These are phyloP conservation scores for Erythrocebus patas DNA, from an alignment of 2,113 vertebrate genomes.

Conservation along the genomic window DNA sequence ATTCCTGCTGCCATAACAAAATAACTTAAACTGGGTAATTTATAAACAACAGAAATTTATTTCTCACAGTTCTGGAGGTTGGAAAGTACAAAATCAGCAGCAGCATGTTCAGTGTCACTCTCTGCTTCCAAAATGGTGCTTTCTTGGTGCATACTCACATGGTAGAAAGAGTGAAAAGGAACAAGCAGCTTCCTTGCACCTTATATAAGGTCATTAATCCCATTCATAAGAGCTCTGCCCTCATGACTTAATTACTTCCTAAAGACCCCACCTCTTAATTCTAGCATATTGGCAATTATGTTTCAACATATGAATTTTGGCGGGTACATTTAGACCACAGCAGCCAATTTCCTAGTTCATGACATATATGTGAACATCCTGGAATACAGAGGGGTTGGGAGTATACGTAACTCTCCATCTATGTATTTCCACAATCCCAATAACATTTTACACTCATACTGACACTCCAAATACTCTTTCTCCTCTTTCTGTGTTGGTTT, in stretches of 20 bases:
- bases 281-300: neutral
- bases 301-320: neutral
- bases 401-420: neutral
- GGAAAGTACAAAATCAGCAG: neutral
- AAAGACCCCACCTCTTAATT: neutral
- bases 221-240: too few species aligned
- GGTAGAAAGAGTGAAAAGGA: too few species aligned
- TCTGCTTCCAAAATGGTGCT: neutral
- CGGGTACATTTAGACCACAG: neutral
- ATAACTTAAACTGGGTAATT: neutral
- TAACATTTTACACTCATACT: neutral
- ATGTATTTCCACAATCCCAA: neutral
- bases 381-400: neutral
- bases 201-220: too few species aligned
- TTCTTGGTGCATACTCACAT: neutral
- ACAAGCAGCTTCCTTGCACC: neutral
- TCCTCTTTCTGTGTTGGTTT: neutral
- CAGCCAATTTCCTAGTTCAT: neutral
- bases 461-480: neutral
- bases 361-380: neutral
- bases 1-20: neutral
- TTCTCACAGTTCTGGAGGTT: neutral
- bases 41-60: neutral
- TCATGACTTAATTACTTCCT: neutral
- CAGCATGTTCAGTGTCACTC: neutral